Conservation (phyloP, 2,797 vertebrate species). For the Luscinia luscinia region DNA sequence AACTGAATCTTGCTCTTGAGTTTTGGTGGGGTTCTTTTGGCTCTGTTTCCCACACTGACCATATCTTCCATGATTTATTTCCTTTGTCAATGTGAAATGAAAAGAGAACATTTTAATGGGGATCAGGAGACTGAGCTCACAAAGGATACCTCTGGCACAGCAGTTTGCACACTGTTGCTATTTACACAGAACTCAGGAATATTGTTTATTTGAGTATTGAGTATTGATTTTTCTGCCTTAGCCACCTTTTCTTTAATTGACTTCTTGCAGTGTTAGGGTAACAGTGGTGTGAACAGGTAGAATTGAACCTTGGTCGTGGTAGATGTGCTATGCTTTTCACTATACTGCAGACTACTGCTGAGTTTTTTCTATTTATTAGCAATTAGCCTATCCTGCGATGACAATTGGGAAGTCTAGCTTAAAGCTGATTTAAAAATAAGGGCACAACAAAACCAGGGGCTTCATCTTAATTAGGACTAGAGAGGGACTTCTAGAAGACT, state of each 20-base stretch:
- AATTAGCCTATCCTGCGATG: background rate
- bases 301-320: background rate
- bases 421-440: background rate
- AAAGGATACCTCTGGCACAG: background rate
- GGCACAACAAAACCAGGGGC: background rate
- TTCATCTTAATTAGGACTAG: background rate
- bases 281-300: background rate
- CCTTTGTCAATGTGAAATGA: background rate
- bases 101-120: background rate
- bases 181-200: slow-evolving; percentile 1
- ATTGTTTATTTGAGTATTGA: slow-evolving; percentile 18
- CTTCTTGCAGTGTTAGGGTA: background rate
- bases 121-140: background rate
- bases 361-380: background rate
- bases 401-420: background rate
- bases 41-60: background rate
- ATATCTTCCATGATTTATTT: background rate
- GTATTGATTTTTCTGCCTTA: slow-evolving; percentile 9
- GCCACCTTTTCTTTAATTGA: slow-evolving; percentile 24
- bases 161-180: background rate
- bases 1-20: background rate
- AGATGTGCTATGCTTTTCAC: background rate
- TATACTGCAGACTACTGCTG: background rate
- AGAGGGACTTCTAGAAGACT: background rate
- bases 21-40: background rate